Evolutionary conservation across 2,888 invertebrate genomes (phyloP), one percentile per base, ranked within the genome.

Genomic region (Andrena hattorfiana): DNA sequence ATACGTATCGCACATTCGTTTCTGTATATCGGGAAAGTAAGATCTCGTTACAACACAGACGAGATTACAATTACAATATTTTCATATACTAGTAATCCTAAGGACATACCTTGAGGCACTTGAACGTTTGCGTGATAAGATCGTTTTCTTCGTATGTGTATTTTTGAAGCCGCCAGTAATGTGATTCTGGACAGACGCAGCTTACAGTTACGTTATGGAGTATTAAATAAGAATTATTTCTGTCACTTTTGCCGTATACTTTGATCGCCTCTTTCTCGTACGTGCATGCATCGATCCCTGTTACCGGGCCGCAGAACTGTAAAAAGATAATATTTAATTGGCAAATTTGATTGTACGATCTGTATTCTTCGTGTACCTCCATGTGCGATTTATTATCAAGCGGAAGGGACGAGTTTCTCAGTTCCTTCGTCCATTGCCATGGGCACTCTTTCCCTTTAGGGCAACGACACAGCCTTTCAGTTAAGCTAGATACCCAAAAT

Each of bases 391-490:
- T 94, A 89, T 96, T 96, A 92, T 96, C 96, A 51, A 96, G 93
- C 68, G 93, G 93, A 60, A 96, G 88, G 13, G 94, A 94, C 3
- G 90, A 89, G 81, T 92, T 92, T 74, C 92, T 94, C 69, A 85
- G 86, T 2, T 91, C 76, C 87, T 94, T 94, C 90, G 90, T 89
- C 94, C 94, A 94, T 59, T 95, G 94, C 92, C 94, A 94, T 0
- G 95, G 94, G 84, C 95, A 95, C 77, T 95, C 94, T 23, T 89
- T 94, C 7, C 95, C 94, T 20, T 95, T 95, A 51, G 95, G 94
- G 93, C 96, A 96, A 69, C 95, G 95, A 85, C 96, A 97, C 70
- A 96, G 93, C 16, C 96, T 94, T 92, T 96, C 94, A 0, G 96
- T 95, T 80, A 96, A 95, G 32, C 94, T 93, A 60, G 95, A 94